Evolutionary conservation across 2,888 invertebrate genomes (phyloP), one percentile per base, ranked within the genome.

Genomic region (Nephrotoma flavescens): DNA sequence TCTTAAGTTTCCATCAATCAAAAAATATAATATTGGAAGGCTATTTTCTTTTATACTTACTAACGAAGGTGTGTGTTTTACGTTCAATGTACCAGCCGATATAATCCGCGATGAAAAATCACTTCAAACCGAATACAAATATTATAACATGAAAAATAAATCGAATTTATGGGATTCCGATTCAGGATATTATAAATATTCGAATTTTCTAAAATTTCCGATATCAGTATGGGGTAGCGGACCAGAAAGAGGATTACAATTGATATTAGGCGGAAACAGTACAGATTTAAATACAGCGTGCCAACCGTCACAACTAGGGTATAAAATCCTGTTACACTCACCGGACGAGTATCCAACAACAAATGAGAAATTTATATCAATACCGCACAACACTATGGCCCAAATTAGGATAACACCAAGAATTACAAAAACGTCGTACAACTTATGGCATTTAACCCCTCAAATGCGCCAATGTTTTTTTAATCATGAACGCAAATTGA

Each of bases 361-460:
- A 15, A n/a, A 15, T 15, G 52, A 57, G 15, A 57, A 57, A 57
- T 57, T 57, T 57, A 95, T 95, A 90, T 92, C 95, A 87, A 94
- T 94, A 12, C 95, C 95, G 9, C 91, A 95, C 87, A 94, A 94
- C 87, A 95, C 95, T 89, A 95, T 95, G 90, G 93, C 95, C 0
- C 93, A 95, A 0, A 94, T 95, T 0, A 94, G 95, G 0, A 94
- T 96, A 12, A 94, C 94, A 90, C 96, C 96, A 0, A 95, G 95
- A 90, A 95, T 96, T 93, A 95, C 95, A 92, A 95, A 95, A 2
- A 96, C 95, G 1, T 95, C 95, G 0, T 93, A 93, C 87, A 94
- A 94, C 41, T 90, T 96, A 4, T 92, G 92, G 88, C 92, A 93
- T 86, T 95, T 95, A 88, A 93, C 93, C 86, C 94, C 95, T 0